Conservation (phyloP, 1,140 invertebrate species). For the Asbolus verrucosus region DNA sequence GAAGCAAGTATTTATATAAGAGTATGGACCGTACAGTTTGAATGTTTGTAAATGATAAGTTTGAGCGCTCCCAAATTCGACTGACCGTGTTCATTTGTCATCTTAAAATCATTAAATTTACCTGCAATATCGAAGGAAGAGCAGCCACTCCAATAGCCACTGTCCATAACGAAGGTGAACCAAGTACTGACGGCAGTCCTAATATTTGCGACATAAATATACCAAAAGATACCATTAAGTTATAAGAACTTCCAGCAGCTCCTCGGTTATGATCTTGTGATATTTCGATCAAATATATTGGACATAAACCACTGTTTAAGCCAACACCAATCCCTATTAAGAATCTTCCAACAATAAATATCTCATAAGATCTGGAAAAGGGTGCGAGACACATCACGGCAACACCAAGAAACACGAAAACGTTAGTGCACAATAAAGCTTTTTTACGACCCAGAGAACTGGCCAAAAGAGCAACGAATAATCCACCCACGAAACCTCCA, state of each 20-base stretch:
- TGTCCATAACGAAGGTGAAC: neutral
- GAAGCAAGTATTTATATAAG: too few relatives aligned
- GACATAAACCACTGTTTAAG: neutral
- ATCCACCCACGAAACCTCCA: neutral
- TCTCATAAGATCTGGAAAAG: neutral
- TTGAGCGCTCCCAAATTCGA: too few relatives aligned
- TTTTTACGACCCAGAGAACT: neutral
- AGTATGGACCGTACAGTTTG: too few relatives aligned
- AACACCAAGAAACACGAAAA: neutral
- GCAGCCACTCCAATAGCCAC: too few relatives aligned
- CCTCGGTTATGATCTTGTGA: neutral
- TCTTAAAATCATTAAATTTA: too few relatives aligned
- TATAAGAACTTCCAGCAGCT: neutral
- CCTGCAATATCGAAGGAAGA: neutral
- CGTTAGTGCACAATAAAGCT: neutral
- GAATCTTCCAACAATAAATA: constrained; percentile 2
- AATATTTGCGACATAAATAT: neutral
- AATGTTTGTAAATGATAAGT: too few relatives aligned
- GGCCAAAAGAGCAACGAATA: neutral
- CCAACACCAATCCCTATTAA: neutral
- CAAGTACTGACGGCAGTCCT: neutral
- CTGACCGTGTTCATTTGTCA: too few relatives aligned
- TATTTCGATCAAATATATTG: constrained; percentile 13
- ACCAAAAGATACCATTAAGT: neutral
- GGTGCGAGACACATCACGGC: neutral